phyloP scores from a whole-genome alignment of 2,888 invertebrate species.

The Tromatobia lineatoria region DNA sequence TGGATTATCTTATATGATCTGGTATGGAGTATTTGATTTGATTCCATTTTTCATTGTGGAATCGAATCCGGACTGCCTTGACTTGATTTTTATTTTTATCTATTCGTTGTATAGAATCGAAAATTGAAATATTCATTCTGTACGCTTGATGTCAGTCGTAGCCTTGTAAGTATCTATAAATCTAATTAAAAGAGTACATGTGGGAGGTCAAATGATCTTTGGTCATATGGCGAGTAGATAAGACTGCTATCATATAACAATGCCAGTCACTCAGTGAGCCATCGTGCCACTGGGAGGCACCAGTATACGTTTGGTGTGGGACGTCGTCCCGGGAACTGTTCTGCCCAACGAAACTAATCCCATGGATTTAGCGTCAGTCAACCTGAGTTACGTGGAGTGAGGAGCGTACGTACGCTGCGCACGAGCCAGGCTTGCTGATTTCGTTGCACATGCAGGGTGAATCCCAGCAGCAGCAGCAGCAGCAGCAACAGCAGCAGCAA shows the following conservation, averaged over 20 bases:
- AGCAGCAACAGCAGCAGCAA: slow-evolving; percentile 8
- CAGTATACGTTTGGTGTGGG: slow-evolving; percentile 54
- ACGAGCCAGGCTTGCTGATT: slow-evolving; percentile 33
- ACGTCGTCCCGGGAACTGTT: slow-evolving; percentile 42
- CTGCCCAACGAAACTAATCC: slow-evolving; percentile 78
- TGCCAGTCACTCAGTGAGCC: slow-evolving; percentile 13
- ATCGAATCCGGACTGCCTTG: no score
- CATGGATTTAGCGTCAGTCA: slow-evolving; percentile 82
- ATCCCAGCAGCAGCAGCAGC: no score
- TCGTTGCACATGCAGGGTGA: slow-evolving; percentile 43
- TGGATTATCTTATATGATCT: no score
- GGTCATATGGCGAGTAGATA: neutral
- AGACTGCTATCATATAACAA: neutral
- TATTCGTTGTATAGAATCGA: no score
- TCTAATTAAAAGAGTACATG: slow-evolving; percentile 26
- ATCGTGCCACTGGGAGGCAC: slow-evolving; percentile 36
- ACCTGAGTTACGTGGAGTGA: slow-evolving; percentile 81
- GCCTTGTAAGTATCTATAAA: neutral
- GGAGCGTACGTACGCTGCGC: slow-evolving; percentile 14
- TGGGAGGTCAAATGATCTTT: slow-evolving; percentile 27
- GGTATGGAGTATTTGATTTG: no score
- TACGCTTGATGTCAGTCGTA: no score
- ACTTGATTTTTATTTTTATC: no score
- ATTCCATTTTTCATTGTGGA: no score
- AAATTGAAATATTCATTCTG: no score